phyloP scores from a whole-genome alignment of 2,888 invertebrate genomes.

The Orthosia gothica region DNA sequence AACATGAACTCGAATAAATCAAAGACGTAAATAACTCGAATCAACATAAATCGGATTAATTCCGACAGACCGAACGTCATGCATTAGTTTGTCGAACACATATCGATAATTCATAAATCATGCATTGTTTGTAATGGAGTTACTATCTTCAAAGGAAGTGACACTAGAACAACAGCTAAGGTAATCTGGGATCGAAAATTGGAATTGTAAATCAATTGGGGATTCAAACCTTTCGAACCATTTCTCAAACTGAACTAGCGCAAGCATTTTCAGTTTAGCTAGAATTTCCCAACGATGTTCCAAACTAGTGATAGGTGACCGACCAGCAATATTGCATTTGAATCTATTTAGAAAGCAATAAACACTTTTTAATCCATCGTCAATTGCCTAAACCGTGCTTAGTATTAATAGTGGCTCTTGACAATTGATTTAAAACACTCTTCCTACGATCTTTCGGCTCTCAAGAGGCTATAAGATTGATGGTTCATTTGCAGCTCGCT shows the following conservation, averaged over 20 bases:
- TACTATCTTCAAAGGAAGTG: conserved; percentile 46
- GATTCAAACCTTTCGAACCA: conserved; percentile 8
- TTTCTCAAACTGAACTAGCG: conserved; percentile 11
- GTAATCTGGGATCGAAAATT: conserved; percentile 17
- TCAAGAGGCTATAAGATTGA: conserved; percentile 68
- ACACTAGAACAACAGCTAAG: conserved; percentile 22
- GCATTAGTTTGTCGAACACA: conserved; percentile 46
- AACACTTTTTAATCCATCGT: conserved; percentile 15
- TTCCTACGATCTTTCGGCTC: conserved; percentile 53
- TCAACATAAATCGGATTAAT: conserved; percentile 69
- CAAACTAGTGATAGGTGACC: not conserved
- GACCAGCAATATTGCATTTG: conserved; percentile 10
- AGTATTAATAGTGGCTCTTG: conserved; percentile 54
- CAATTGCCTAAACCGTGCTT: conserved; percentile 22
- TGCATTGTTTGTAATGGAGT: conserved; percentile 27
- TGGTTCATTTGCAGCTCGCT: conserved; percentile 66
- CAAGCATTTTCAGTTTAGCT: not conserved
- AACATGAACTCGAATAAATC: conserved; percentile 71
- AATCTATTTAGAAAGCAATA: conserved; percentile 11
- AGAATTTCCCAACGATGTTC: not conserved
- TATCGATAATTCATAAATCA: conserved; percentile 38
- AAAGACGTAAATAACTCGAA: conserved; percentile 70
- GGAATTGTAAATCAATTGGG: not conserved
- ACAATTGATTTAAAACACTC: conserved; percentile 67
- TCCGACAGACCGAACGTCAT: conserved; percentile 59